phyloP scores from a whole-genome alignment of 2,113 vertebrate genomes.

The Blennius ocellaris region DNA sequence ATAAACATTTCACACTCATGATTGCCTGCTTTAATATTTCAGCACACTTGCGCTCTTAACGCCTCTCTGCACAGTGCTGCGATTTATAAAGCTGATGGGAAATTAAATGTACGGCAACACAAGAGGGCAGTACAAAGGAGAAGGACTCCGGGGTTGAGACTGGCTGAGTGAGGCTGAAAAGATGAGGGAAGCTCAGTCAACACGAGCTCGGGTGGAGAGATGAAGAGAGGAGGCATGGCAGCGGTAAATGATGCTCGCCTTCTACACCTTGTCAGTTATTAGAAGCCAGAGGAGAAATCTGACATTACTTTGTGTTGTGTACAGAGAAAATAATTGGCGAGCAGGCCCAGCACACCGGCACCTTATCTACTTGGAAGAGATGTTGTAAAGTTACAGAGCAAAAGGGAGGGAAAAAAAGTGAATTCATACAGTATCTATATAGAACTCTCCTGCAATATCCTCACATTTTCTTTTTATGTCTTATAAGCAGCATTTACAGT shows the following conservation, averaged over 20 bases:
- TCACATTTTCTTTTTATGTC: background rate
- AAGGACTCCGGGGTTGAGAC: constrained; percentile 35
- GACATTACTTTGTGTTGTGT: constrained; percentile 77
- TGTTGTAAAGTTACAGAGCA: constrained; percentile 60
- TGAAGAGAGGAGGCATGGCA: constrained; percentile 69
- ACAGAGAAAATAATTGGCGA: constrained; percentile 77
- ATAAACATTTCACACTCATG: background rate
- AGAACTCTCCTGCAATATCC: background rate
- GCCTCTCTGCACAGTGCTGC: constrained; percentile 3
- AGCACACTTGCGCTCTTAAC: constrained; percentile 7
- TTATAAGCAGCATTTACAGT: background rate
- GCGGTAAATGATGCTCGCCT: constrained; percentile 77
- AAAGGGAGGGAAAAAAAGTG: constrained; percentile 16
- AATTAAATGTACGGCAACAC: constrained; percentile 50
- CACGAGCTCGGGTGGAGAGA: constrained; percentile 62
- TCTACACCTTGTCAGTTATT: constrained; percentile 81
- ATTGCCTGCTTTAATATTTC: constrained; percentile 6
- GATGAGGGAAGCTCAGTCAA: constrained; percentile 58
- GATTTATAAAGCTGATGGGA: constrained; percentile 35
- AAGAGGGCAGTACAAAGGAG: constrained; percentile 60
- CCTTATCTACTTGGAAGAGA: constrained; percentile 54
- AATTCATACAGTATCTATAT: constrained; percentile 12
- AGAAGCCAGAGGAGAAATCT: constrained; percentile 76
- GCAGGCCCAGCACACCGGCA: constrained; percentile 50
- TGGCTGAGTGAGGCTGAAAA: constrained; percentile 54